phyloP scores from a whole-genome alignment of 2,797 vertebrate species.

The Anas flavirostris region DNA sequence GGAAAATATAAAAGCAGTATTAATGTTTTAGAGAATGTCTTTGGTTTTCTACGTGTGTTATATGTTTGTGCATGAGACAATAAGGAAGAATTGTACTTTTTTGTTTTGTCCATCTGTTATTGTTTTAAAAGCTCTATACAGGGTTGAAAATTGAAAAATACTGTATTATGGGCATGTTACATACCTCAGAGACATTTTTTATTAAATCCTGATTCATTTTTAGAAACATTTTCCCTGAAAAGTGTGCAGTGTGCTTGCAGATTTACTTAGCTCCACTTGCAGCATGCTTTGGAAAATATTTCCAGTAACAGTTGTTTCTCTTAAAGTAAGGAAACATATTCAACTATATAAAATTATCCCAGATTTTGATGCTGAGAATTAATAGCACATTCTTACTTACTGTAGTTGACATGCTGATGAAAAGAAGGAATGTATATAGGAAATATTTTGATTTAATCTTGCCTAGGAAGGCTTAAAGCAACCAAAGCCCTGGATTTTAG shows the following conservation, averaged over 20 bases:
- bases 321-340: conserved; percentile 12
- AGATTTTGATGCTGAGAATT: conserved; percentile 35
- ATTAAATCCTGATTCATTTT: conserved; percentile 56
- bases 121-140: conserved; percentile 55
- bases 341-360: not conserved
- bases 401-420: conserved; percentile 20
- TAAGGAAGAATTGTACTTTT: not conserved
- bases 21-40: not conserved
- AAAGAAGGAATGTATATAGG: conserved; percentile 19
- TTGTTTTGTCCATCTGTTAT: conserved; percentile 64
- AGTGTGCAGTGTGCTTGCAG: not conserved
- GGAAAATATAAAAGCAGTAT: not conserved
- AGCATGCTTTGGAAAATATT: conserved; percentile 11
- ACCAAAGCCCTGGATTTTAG: not conserved
- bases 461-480: conserved; percentile 30
- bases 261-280: conserved; percentile 7
- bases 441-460: conserved; percentile 39
- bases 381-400: not conserved
- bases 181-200: conserved; percentile 33
- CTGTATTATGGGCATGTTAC: conserved; percentile 46
- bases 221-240: conserved; percentile 18
- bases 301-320: conserved; percentile 30
- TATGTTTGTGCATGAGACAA: not conserved
- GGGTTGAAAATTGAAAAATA: conserved; percentile 56
- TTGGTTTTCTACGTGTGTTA: not conserved